Evolutionary conservation across 2,797 vertebrate species (phyloP).

Genomic region (Takifugu ocellatus): DNA sequence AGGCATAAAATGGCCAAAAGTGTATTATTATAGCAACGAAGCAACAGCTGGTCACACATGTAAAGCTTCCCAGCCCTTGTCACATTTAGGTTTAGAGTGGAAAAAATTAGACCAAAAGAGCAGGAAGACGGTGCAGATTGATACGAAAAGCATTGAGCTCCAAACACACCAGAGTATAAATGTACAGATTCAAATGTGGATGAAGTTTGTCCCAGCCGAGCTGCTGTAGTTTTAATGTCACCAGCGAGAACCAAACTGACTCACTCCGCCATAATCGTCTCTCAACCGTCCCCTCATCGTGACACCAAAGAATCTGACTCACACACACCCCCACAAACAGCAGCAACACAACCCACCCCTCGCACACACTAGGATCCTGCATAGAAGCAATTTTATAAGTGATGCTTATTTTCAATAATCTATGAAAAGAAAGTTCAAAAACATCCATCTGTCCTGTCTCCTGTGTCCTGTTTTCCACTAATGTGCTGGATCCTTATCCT

Average conservation of each 20-base stretch:
- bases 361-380: background rate
- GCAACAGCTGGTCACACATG: constrained; percentile 29
- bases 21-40: constrained; percentile 11
- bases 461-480: too few relatives aligned
- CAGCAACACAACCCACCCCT: background rate
- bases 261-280: background rate
- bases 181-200: constrained; percentile 6
- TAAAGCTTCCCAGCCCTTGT: constrained; percentile 32
- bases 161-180: too few relatives aligned
- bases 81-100: constrained; percentile 14
- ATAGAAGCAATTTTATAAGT: too few relatives aligned
- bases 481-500: background rate
- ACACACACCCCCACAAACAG: constrained; percentile 25
- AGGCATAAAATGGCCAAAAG: too few relatives aligned
- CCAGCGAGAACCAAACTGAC: background rate
- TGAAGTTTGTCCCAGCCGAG: constrained; percentile 2
- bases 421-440: background rate
- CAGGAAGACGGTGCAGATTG: constrained; percentile 4
- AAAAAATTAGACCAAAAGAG: constrained; percentile 5
- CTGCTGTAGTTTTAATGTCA: background rate
- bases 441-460: background rate
- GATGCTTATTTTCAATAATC: too few relatives aligned
- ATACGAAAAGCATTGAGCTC: background rate
- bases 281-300: constrained; percentile 23
- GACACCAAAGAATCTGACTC: constrained; percentile 26